Conservation (phyloP, 2,797 vertebrate genomes). For the Acanthurus lineatus region DNA sequence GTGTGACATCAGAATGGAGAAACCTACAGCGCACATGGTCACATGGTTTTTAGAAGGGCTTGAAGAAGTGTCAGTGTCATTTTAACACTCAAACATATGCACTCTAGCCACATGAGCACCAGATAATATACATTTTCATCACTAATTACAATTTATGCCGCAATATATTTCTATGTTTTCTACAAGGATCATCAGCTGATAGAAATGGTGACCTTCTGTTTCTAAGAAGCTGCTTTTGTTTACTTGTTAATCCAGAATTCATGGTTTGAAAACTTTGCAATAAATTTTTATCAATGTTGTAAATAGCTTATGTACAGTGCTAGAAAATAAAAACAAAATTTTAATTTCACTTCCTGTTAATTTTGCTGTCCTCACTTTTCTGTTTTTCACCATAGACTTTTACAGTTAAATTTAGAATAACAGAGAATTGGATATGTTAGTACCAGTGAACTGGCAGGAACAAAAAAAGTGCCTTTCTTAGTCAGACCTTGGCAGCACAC, state of each 20-base stretch:
- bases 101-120: not conserved
- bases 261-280: too few species aligned
- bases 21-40: too few species aligned
- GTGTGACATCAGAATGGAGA: too few species aligned
- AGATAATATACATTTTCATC: too few species aligned
- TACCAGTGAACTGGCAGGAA: constrained; percentile 44
- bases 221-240: not conserved
- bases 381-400: constrained; percentile 16
- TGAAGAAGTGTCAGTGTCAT: too few species aligned
- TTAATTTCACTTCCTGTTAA: not conserved
- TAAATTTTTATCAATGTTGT: too few species aligned
- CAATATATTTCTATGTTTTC: too few species aligned
- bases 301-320: not conserved
- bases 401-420: constrained; percentile 61
- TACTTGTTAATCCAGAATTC: too few species aligned
- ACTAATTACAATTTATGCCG: too few species aligned
- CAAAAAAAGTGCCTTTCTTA: constrained; percentile 53
- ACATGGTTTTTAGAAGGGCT: too few species aligned
- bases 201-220: not conserved
- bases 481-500: constrained; percentile 80
- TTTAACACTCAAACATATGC: too few species aligned
- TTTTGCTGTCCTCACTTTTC: not conserved
- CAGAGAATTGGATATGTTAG: constrained; percentile 48
- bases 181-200: not conserved
- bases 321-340: not conserved